These are phyloP conservation scores for Phaonia tiefii DNA, from an alignment of 2,888 invertebrate genomes.

Conservation along the genomic window DNA sequence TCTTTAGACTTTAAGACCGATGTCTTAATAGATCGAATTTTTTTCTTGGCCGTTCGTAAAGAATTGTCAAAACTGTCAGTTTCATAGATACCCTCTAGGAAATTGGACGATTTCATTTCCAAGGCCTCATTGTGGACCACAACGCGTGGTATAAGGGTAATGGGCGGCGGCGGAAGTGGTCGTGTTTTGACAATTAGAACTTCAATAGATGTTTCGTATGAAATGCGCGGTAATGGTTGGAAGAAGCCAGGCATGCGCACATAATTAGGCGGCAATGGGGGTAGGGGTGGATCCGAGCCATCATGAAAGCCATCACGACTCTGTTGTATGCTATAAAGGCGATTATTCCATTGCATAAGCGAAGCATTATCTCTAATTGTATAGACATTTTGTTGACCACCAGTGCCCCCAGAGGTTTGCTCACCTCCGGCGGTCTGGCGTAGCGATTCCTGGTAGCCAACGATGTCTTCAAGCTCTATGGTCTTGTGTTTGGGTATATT, in stretches of 20 bases:
- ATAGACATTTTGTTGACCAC: conserved; percentile 66
- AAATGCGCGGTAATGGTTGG: conserved; percentile 79
- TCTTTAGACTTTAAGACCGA: conserved; percentile 79
- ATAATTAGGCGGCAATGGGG: conserved; percentile 76
- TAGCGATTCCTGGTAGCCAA: conserved; percentile 57
- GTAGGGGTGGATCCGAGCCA: conserved; percentile 72
- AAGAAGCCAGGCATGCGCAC: conserved; percentile 80
- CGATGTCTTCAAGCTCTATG: conserved; percentile 57
- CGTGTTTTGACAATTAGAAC: conserved; percentile 78
- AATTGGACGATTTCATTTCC: conserved; percentile 79
- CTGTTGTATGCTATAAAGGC: conserved; percentile 58
- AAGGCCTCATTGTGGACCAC: conserved; percentile 79
- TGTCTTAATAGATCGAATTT: conserved; percentile 79
- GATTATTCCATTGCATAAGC: conserved; percentile 77
- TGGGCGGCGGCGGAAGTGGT: conserved; percentile 77
- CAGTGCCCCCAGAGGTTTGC: conserved; percentile 48
- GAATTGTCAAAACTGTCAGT: conserved; percentile 78
- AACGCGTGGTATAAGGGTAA: conserved; percentile 77
- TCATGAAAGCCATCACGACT: conserved; percentile 69
- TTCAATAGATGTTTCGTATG: conserved; percentile 80
- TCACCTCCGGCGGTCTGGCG: conserved; percentile 53
- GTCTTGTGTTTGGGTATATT: conserved; percentile 58
- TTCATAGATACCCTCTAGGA: conserved; percentile 78
- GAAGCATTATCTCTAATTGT: conserved; percentile 78
- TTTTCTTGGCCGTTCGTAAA: conserved; percentile 79